Conservation (phyloP, 2,888 invertebrate genomes). For the Epistrophella euchroma region DNA sequence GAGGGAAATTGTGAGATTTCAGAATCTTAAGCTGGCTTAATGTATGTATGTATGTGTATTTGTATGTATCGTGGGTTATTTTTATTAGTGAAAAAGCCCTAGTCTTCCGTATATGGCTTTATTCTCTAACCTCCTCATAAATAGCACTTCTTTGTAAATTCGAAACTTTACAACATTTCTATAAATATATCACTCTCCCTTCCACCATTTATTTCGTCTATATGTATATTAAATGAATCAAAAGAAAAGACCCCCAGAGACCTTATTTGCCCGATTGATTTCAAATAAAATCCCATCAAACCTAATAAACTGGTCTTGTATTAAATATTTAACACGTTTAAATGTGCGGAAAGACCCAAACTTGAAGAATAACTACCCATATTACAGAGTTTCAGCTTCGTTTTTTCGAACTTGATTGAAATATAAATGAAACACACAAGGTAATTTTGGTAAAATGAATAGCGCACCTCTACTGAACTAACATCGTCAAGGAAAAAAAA, state of each 20-base stretch:
- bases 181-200: neutral
- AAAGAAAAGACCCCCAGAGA: conserved; percentile 16
- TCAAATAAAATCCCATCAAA: conserved; percentile 53
- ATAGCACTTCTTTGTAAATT: neutral
- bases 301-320: conserved; percentile 56
- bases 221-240: conserved; percentile 34
- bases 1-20: too few relatives aligned
- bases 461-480: conserved; percentile 16
- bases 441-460: conserved; percentile 32
- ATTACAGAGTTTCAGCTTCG: neutral
- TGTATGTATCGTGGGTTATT: too few relatives aligned
- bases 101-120: too few relatives aligned
- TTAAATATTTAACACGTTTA: conserved; percentile 64
- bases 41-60: too few relatives aligned
- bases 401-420: conserved; percentile 44
- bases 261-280: conserved; percentile 21
- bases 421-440: conserved; percentile 55
- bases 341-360: conserved; percentile 54
- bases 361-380: conserved; percentile 40
- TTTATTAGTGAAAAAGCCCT: too few relatives aligned
- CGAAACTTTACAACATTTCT: conserved; percentile 1
- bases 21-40: too few relatives aligned
- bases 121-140: too few relatives aligned
- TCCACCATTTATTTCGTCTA: neutral
- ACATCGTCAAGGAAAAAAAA: neutral